Conservation (phyloP, 1,140 invertebrate genomes). For the Forficula auricularia region DNA sequence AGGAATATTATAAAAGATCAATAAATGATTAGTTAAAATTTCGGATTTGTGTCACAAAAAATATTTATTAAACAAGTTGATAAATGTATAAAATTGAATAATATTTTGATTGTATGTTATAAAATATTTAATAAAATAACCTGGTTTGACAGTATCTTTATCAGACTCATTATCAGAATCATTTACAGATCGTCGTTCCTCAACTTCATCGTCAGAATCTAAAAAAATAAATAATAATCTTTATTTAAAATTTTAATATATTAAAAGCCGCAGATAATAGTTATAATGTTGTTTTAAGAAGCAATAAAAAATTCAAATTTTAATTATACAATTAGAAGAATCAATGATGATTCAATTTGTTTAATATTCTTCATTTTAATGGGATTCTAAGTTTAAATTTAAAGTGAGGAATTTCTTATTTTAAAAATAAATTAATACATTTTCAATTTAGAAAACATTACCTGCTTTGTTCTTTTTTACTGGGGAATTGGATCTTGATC, state of each 20-base stretch:
- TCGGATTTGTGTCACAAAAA: not conserved
- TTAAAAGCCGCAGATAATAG: not conserved
- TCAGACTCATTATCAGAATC: slow-evolving; percentile 18
- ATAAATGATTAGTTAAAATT: not conserved
- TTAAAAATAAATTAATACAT: not conserved
- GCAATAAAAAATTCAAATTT: not conserved
- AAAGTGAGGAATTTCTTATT: slow-evolving; percentile 5
- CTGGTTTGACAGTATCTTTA: slow-evolving; percentile 5
- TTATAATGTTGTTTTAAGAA: slow-evolving; percentile 1
- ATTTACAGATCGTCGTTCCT: slow-evolving; percentile 19
- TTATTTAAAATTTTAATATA: not conserved
- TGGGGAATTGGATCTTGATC: slow-evolving; percentile 5
- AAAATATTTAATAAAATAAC: not conserved
- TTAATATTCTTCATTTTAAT: too few species aligned
- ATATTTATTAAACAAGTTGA: not conserved
- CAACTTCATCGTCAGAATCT: slow-evolving; percentile 15
- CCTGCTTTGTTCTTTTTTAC: slow-evolving; percentile 6
- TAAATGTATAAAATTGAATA: not conserved
- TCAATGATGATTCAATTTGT: too few species aligned
- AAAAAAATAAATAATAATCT: slow-evolving; percentile 1
- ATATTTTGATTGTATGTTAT: not conserved
- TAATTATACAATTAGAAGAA: not conserved
- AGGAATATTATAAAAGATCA: too few species aligned
- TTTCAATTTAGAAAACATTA: slow-evolving; percentile 4
- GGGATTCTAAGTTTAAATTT: too few species aligned